Evolutionary conservation across 1,140 invertebrate species (phyloP).

Genomic region (Drosophila tsacasi): DNA sequence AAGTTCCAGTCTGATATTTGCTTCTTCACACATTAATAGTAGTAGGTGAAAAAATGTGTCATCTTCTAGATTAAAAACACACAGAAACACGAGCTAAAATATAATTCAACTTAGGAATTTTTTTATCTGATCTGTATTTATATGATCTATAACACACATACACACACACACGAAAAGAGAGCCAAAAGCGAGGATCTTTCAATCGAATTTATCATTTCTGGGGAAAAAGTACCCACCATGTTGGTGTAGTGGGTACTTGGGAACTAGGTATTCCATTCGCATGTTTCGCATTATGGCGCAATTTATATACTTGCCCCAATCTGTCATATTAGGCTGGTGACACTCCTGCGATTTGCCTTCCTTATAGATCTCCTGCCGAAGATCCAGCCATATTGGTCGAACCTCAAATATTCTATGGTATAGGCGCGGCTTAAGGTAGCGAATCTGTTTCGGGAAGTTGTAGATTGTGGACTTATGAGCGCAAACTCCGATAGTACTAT

Average conservation of each 20-base stretch:
- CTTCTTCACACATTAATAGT: no score
- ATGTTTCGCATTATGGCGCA: conserved; percentile 1
- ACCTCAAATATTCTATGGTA: fast-evolving
- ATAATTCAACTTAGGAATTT: no score
- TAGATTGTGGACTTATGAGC: background rate
- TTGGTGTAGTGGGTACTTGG: background rate
- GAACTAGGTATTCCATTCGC: background rate
- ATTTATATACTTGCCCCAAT: background rate
- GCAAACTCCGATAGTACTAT: background rate
- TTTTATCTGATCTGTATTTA: no score
- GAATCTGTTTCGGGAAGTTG: fast-evolving
- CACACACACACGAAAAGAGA: no score
- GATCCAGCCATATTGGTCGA: background rate
- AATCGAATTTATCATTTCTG: no score
- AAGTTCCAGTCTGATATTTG: no score
- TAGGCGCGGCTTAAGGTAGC: background rate
- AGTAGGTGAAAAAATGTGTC: no score
- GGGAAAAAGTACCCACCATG: background rate
- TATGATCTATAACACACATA: no score
- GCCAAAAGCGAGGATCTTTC: no score
- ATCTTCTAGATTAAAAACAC: no score
- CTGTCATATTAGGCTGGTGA: background rate
- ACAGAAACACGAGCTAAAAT: no score
- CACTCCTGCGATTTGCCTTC: background rate
- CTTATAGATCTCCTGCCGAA: background rate